Evolutionary conservation across 2,113 vertebrate genomes (phyloP).

Genomic region (Siniperca knerii): DNA sequence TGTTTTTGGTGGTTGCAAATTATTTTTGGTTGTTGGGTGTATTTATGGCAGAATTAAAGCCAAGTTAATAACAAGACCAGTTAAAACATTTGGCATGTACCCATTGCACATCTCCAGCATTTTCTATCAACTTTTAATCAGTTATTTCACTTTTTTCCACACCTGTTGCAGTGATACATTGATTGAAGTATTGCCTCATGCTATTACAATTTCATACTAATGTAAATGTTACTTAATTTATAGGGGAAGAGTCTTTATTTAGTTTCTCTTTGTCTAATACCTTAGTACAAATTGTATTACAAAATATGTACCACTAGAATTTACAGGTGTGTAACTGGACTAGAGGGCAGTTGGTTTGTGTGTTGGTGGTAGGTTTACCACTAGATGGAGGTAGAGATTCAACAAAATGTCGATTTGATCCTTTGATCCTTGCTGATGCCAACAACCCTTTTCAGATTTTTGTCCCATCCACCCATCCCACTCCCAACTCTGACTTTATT

Average conservation of each 20-base stretch:
- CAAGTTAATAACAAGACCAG: neutral
- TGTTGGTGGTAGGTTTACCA: slow-evolving; percentile 37
- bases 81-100: neutral
- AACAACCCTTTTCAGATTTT: slow-evolving; percentile 57
- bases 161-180: neutral
- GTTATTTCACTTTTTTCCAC: neutral
- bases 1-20: neutral
- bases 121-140: neutral
- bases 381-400: slow-evolving; percentile 69
- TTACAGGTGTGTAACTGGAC: neutral
- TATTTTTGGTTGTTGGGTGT: neutral
- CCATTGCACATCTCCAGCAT: neutral
- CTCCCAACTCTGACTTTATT: slow-evolving; percentile 70
- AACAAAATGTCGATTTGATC: slow-evolving; percentile 47
- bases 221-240: neutral
- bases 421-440: slow-evolving; percentile 63
- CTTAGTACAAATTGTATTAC: neutral
- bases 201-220: neutral
- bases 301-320: neutral
- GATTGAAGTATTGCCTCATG: neutral
- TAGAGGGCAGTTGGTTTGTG: neutral
- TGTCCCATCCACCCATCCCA: slow-evolving; percentile 75
- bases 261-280: neutral
- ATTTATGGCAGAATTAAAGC: neutral
- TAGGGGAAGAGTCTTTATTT: neutral